Conservation (phyloP, 2,797 vertebrate genomes). For the Urophycis tenuis region DNA sequence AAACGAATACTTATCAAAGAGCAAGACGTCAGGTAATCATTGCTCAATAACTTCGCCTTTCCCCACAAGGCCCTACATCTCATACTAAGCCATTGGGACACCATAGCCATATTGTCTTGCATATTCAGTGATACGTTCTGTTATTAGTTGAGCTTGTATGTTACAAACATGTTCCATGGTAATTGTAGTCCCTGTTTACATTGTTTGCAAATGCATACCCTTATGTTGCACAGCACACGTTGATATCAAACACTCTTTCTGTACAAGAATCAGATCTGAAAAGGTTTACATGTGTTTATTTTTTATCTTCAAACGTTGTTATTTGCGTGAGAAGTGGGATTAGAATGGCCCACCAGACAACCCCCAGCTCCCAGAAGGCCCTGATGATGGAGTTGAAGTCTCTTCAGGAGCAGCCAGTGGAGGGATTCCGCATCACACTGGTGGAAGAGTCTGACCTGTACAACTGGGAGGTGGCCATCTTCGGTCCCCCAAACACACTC, state of each 20-base stretch:
- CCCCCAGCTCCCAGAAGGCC: conserved; percentile 93
- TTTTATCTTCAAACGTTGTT: conserved; percentile 13
- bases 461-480: conserved; percentile 96
- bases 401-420: conserved; percentile 92
- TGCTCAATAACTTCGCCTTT: conserved; percentile 48
- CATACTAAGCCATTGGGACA: conserved; percentile 32
- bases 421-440: conserved; percentile 91
- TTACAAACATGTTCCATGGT: neutral
- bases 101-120: conserved; percentile 6
- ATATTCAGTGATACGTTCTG: no score
- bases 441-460: conserved; percentile 93
- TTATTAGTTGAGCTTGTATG: neutral
- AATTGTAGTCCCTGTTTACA: conserved; percentile 11
- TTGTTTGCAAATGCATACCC: neutral
- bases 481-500: conserved; percentile 89
- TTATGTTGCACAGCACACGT: neutral
- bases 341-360: conserved; percentile 90
- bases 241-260: neutral
- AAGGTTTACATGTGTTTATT: conserved; percentile 2
- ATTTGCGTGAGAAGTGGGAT: conserved; percentile 50
- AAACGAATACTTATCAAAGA: conserved; percentile 37
- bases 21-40: conserved; percentile 62
- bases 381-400: conserved; percentile 94
- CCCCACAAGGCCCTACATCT: conserved; percentile 28
- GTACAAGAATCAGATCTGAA: neutral